Evolutionary conservation across 2,113 vertebrate species (phyloP), one percentile per base, ranked within the genome.

Genomic region (Stigmatopora nigra): DNA sequence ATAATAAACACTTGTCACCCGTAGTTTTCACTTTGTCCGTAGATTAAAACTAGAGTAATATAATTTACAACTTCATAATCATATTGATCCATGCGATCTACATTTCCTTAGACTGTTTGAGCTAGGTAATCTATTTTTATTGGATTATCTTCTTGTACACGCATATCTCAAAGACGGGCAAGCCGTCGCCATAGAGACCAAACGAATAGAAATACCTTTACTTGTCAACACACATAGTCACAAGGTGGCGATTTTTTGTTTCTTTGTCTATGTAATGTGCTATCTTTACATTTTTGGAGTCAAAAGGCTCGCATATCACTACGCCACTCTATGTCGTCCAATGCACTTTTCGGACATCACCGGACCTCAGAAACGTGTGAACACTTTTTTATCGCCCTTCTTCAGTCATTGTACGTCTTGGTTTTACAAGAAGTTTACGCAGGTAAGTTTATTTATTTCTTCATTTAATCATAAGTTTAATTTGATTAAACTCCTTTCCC

Each of bases 151-250:
- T 31, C 20, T 16, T 12, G n/a, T 20, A 15, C 25, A 20, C 22
- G 52, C 52, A 25, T 5, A 12, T 55, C 52, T 48, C 46, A 13
- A 48, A 48, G 46, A 48, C 52, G 51, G 11, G 53, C 15, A 6
- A 56, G 13, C 51, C 53, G 53, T 56, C 53, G 53, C 53, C 53
- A 56, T 56, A 14, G 53, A 56, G 53, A 56, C 53, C 53, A 31
- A 56, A 13, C 8, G 22, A 14, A 0, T 76, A 80, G 85, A 87
- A 84, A 80, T 78, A 57, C 58, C 52, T 63, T 68, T 49, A 52
- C 59, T 22, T 0, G 44, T 77, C 55, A 65, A 57, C 53, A 22
- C 13, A 15, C 25, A 56, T 13, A 31, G 53, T 56, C 22, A 16
- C 25, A 56, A 56, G 53, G 53, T 22, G 25, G 2, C 13, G 14